phyloP scores from a whole-genome alignment of 1,140 invertebrate species.

The Maniola jurtina region DNA sequence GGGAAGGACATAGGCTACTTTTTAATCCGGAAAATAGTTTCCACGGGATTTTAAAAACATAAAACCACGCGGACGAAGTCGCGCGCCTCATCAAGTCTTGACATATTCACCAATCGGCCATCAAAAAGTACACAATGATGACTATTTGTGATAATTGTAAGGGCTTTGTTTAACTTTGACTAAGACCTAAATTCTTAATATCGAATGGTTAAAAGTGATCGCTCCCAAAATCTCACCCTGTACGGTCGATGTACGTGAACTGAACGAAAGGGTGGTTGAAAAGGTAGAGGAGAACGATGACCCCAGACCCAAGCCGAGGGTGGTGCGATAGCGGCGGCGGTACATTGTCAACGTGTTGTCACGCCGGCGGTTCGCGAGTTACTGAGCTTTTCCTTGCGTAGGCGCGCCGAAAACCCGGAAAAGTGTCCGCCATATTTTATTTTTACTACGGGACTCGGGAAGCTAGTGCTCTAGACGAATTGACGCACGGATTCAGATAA shows the following conservation, averaged over 20 bases:
- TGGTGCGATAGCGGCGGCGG: constrained; percentile 69
- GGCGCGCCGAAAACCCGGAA: constrained; percentile 62
- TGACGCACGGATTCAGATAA: constrained; percentile 37
- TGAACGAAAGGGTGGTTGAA: constrained; percentile 65
- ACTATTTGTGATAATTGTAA: too few species aligned
- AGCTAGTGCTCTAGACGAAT: constrained; percentile 43
- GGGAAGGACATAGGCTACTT: too few species aligned
- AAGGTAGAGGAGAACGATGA: constrained; percentile 65
- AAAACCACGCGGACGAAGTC: too few species aligned
- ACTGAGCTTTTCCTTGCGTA: constrained; percentile 53
- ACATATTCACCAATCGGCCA: too few species aligned
- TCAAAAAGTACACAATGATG: too few species aligned
- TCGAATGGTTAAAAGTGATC: background rate
- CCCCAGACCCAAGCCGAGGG: constrained; percentile 63
- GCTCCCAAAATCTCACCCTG: constrained; percentile 33
- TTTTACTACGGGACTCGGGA: constrained; percentile 50
- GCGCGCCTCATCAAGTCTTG: too few species aligned
- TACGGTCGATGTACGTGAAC: constrained; percentile 47
- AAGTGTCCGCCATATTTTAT: constrained; percentile 43
- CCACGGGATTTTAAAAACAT: too few species aligned
- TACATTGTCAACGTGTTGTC: constrained; percentile 55
- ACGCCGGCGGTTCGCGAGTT: constrained; percentile 34
- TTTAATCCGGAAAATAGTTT: too few species aligned
- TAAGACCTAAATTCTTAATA: background rate
- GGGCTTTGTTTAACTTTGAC: background rate